Evolutionary conservation across 2,888 invertebrate species (phyloP).

Genomic region (Stenchaetothrips biformis): DNA sequence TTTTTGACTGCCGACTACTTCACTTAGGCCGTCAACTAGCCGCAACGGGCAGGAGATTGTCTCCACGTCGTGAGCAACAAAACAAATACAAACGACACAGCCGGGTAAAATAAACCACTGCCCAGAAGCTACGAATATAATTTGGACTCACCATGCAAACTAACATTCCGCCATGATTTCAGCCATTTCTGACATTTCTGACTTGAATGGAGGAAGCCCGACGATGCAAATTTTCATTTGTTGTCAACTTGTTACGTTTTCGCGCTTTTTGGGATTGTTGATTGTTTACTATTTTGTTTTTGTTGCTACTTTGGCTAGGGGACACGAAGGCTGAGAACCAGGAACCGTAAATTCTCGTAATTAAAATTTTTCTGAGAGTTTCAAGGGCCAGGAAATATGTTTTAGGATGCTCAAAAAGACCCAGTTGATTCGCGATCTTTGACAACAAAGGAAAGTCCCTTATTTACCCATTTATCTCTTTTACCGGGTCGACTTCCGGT

Average conservation of each 20-base stretch:
- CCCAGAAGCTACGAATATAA: neutral
- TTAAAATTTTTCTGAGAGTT: too few species aligned
- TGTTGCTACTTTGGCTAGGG: neutral
- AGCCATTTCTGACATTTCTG: neutral
- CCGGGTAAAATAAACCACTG: neutral
- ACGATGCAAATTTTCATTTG: neutral
- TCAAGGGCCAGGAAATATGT: too few species aligned
- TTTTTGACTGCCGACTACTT: neutral
- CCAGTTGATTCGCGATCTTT: too few species aligned
- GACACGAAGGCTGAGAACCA: too few species aligned
- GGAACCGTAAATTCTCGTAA: too few species aligned
- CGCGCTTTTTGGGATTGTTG: neutral
- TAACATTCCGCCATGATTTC: neutral
- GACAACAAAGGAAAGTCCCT: too few species aligned
- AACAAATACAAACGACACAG: neutral
- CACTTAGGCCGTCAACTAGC: neutral
- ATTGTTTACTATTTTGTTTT: constrained; percentile 17
- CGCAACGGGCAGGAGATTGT: neutral
- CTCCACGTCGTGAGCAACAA: constrained; percentile 2
- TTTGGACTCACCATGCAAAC: neutral
- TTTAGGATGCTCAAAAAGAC: too few species aligned
- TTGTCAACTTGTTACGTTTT: constrained; percentile 17
- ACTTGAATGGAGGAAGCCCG: neutral
- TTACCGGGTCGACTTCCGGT: too few species aligned
- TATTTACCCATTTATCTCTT: too few species aligned